Base-by-base conservation (phyloP, 2,888 invertebrate species). In the Hypsopygia costalis region DNA sequence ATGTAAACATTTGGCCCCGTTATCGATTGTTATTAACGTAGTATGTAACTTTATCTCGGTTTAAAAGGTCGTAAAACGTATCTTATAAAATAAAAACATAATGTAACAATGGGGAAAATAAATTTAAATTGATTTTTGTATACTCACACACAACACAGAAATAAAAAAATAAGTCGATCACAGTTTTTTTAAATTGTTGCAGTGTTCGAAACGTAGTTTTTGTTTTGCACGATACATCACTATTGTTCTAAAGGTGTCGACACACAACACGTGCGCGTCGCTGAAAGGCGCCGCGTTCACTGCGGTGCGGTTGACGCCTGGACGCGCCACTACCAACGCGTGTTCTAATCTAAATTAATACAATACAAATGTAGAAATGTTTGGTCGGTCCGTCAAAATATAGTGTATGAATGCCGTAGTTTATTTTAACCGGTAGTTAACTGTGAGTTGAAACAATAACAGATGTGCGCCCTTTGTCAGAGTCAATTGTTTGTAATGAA, bases 1-100 rank as follows among this genome's bases (percentile, higher is more conserved):
- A 47, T 43, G 51, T 61, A 55, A 57, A 61, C 52, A 56, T 54
- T 56, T 50, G 40, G 40, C 49, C 35, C 32, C 11, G 12, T 40
- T 44, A 46, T 43, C 49, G 50, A 53, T 53, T 52, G 52, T 48
- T 49, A 37, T 39, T 39, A 27, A 10, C 29, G 29, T 10, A 28
- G 4, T 16, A 4, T 16, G 16, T 16, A 16, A 16, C 16, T 16
- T 36, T 37, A 25, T 34, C 39, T 32, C 9, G 32, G 16, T 39
- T 33, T 33, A 16, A 38, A 39, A 20, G 9, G 11, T 31, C 9
- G 29, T 31, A 16, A 16, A 16, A 3, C 6, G 6, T 4, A n/a
- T n/a, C n/a, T n/a, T 25, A 10, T 9, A 30, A 20, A 7, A 16
- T 12, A 6, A 11, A 31, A 31, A 11, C 0, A 31, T 21, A 38